Base-by-base conservation (phyloP, 2,797 vertebrate genomes). In the Zonotrichia albicollis region DNA sequence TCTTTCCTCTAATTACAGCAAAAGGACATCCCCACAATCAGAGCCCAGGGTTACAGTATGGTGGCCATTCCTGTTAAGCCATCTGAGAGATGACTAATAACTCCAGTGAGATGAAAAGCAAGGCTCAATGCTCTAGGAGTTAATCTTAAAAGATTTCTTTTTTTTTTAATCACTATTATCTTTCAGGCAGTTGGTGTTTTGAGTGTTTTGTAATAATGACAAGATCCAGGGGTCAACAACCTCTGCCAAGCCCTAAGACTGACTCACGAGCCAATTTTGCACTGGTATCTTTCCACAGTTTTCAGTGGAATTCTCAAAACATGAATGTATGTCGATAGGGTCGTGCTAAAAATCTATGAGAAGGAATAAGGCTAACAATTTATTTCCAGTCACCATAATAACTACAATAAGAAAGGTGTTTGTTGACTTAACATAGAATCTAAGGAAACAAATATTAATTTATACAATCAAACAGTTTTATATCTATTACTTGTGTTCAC, bases 1-100 rank as follows among this genome's bases (percentile, higher is more conserved):
- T 95, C 75, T 97, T 93, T 91, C 90, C 87, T 94, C 88, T 96
- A 93, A 97, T 82, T 96, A 93, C n/a, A 36, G 73, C 78, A 87
- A 83, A 89, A 96, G 89, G 87, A 79, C 58, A 70, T 53, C 72
- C 40, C 30, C 78, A 76, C 74, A 94, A 75, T 75, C 23, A 19
- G 77, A 61, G 53, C 82, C 68, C 61, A 90, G 82, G 84, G 57
- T 97, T 95, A 90, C 11, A 20, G 61, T 78, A 88, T 61, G 79
- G 51, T 90, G 95, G 91, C 93, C 75, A 40, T 61, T 68, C 65
- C 53, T 53, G 48, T 92, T 93, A 96, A 92, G 40, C 74, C 86
- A 81, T 89, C 58, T 88, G 73, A 84, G n/a, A 20, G 76, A 86
- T 22, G 22, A 75, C 62, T 87, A 72, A 75, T 86, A 90, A 78